Percentiles rank a stretch among this genome's conserved stretches.
phyloP scores from a whole-genome alignment of 2,888 invertebrate genomes.

The Latrodectus elegans region DNA sequence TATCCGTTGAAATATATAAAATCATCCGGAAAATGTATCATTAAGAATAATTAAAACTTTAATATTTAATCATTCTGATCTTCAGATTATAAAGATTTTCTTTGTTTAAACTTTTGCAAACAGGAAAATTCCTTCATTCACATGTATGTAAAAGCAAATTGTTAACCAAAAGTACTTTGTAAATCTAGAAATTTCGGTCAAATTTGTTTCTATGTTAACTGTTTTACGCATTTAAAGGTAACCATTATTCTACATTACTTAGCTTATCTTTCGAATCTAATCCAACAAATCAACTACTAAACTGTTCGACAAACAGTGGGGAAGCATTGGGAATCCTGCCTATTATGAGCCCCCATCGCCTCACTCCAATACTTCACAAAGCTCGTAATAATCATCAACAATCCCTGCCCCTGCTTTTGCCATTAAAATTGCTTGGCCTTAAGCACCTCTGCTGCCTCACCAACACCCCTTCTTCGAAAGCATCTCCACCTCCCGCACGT shows the following conservation, averaged over 20 bases:
- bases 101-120: no score
- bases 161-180: no score
- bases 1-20: no score
- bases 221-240: no score
- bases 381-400: conserved; percentile 50
- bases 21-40: no score
- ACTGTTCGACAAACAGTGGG: neutral
- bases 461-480: neutral
- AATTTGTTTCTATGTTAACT: no score
- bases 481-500: conserved; percentile 3
- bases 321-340: neutral
- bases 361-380: conserved; percentile 16
- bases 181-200: no score
- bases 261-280: neutral
- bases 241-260: neutral
- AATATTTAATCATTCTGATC: no score
- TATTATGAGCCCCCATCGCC: neutral
- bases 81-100: no score
- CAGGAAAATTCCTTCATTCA: no score
- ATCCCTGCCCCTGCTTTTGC: conserved; percentile 12
- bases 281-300: neutral
- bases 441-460: conserved; percentile 19
- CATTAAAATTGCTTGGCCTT: conserved; percentile 54
- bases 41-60: no score
- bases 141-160: no score